Conservation (phyloP, 2,113 vertebrate genomes). For the Passer domesticus region DNA sequence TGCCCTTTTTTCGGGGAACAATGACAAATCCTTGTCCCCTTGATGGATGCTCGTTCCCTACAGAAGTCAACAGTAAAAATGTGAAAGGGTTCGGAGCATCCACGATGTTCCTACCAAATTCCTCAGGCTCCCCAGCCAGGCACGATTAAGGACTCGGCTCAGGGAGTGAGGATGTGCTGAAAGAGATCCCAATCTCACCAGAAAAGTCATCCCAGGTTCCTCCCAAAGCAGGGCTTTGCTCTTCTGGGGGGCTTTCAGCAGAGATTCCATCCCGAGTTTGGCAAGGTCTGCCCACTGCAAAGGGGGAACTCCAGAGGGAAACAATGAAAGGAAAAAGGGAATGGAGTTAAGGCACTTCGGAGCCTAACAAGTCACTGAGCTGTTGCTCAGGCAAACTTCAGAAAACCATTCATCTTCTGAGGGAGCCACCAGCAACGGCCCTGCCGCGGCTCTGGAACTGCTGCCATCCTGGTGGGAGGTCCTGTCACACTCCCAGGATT, state of each 20-base stretch:
- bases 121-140: not conserved
- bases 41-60: constrained; percentile 25
- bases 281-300: not conserved
- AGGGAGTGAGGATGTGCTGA: not conserved
- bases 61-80: constrained; percentile 8
- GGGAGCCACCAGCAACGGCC: not conserved
- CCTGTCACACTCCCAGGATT: not conserved
- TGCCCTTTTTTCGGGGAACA: constrained; percentile 18
- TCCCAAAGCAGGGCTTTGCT: not conserved
- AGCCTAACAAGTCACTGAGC: not conserved
- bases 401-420: not conserved
- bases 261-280: not conserved
- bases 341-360: not conserved
- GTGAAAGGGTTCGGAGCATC: not conserved
- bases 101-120: not conserved
- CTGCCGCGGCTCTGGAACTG: not conserved
- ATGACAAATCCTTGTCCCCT: not conserved
- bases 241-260: not conserved
- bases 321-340: not conserved
- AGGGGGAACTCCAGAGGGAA: not conserved
- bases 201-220: constrained; percentile 1
- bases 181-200: not conserved
- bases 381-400: not conserved
- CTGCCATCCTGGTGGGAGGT: constrained; percentile 35
- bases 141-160: not conserved